Base-by-base conservation (phyloP, 1,140 invertebrate genomes). In the Mycetomoellerius zeteki region DNA sequence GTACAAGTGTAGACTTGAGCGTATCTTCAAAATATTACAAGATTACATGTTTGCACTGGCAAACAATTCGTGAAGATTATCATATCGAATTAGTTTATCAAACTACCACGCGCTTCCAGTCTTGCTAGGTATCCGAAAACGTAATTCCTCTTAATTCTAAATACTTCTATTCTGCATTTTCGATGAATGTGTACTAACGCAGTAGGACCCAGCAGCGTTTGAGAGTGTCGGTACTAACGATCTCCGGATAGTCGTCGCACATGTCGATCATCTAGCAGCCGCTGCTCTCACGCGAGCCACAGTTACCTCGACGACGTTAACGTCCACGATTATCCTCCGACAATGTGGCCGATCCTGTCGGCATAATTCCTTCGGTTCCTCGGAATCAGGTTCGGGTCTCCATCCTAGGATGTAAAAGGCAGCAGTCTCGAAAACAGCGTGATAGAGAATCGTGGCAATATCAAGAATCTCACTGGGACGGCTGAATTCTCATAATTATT, bases 191-290 rank as follows among this genome's bases (percentile, higher is more conserved):
- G 88, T 93, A 94, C 93, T 94, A 90, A 94, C 93, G 92, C 85
- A 94, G 81, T 78, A 94, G 71, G 67, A 94, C 73, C 92, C 93
- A 94, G 90, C 92, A 94, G 86, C 92, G 88, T 43, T 92, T 92
- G 56, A 93, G 80, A 67, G 90, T 93, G 62, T 94, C 93, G 67
- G 91, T 92, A 71, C 90, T 86, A 69, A 92, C 90, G 86, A 93
- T 91, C 67, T 90, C 91, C 16, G 90, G 89, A 21, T 88, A 94
- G 71, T 96, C 95, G 94, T 96, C 96, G 89, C 96, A 96, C 95
- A 96, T 96, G 93, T 96, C 94, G 91, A 75, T 60, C 80, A 69
- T 50, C 47, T 52, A 56, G 43, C 43, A 85, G n/a, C 62, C 24
- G 82, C 85, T 54, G 77, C 64, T 81, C 52, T 81, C 43, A 47